Evolutionary conservation across 1,140 invertebrate genomes (phyloP).

Genomic region (Rhysida immarginata): DNA sequence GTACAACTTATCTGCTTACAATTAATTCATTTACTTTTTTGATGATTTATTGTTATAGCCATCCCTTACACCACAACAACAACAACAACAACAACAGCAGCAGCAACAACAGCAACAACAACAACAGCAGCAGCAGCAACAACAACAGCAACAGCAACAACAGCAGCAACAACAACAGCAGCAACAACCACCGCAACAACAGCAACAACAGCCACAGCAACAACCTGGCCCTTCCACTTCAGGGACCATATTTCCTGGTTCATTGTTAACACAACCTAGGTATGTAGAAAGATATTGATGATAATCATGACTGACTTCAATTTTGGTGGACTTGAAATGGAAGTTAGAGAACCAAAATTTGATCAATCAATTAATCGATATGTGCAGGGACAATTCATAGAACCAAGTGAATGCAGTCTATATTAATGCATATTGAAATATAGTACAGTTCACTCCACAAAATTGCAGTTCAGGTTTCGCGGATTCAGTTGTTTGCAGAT

Average conservation of each 20-base stretch:
- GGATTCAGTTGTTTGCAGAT: too few species aligned
- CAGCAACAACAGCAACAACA: constrained; percentile 34
- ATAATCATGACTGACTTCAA: constrained; percentile 10
- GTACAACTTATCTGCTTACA: constrained; percentile 11
- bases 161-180: constrained; percentile 20
- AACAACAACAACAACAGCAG: constrained; percentile 22
- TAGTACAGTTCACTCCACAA: too few species aligned
- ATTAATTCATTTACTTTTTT: constrained; percentile 8
- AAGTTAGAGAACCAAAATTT: too few species aligned
- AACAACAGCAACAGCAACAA: constrained; percentile 27
- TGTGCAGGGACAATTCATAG: too few species aligned
- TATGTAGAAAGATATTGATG: too few species aligned
- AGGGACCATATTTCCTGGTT: constrained; percentile 9
- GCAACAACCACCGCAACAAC: too few species aligned
- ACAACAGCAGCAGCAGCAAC: constrained; percentile 31
- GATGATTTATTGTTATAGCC: not conserved
- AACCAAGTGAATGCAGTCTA: too few species aligned
- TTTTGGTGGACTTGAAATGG: too few species aligned
- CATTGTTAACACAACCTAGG: too few species aligned
- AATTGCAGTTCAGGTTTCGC: too few species aligned
- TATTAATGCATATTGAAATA: too few species aligned
- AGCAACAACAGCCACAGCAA: constrained; percentile 15
- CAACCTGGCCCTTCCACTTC: constrained; percentile 6
- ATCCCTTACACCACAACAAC: constrained; percentile 4
- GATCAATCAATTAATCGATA: too few species aligned